Evolutionary conservation across 64 coral and sea anemone species (phyloP).

Genomic region (Orbicella faveolata): DNA sequence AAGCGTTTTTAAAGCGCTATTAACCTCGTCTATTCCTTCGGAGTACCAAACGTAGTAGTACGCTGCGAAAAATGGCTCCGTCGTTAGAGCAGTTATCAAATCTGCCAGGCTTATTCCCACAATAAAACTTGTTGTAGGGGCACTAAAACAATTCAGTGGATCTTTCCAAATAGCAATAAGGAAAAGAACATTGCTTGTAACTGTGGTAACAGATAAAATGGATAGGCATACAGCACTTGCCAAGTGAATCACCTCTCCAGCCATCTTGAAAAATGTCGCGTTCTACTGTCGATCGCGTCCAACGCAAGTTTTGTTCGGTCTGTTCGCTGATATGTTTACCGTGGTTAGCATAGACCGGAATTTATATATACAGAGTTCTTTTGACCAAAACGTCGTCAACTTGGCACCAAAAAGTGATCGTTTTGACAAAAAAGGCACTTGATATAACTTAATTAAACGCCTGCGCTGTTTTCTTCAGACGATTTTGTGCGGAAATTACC

Average conservation of each 20-base stretch:
- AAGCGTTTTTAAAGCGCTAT: background rate
- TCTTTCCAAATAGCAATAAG: slow-evolving; percentile 74
- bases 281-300: background rate
- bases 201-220: slow-evolving; percentile 45
- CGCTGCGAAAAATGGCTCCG: slow-evolving; percentile 47
- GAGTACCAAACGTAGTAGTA: slow-evolving; percentile 49
- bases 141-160: slow-evolving; percentile 59
- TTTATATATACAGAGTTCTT: background rate
- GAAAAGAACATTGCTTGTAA: slow-evolving; percentile 62
- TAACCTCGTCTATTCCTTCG: background rate
- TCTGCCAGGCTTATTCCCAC: slow-evolving; percentile 50
- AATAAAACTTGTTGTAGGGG: slow-evolving; percentile 33
- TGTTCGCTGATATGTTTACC: background rate
- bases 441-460: background rate
- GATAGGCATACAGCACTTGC: slow-evolving; percentile 52
- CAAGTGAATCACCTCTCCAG: slow-evolving; percentile 27
- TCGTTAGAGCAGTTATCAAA: slow-evolving; percentile 44
- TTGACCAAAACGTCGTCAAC: background rate
- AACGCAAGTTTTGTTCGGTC: background rate
- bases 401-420: background rate
- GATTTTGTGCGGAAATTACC: background rate
- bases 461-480: background rate
- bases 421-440: background rate
- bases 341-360: background rate
- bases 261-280: background rate